phyloP scores from a whole-genome alignment of 2,888 invertebrate genomes.

The Lithophane leautieri region DNA sequence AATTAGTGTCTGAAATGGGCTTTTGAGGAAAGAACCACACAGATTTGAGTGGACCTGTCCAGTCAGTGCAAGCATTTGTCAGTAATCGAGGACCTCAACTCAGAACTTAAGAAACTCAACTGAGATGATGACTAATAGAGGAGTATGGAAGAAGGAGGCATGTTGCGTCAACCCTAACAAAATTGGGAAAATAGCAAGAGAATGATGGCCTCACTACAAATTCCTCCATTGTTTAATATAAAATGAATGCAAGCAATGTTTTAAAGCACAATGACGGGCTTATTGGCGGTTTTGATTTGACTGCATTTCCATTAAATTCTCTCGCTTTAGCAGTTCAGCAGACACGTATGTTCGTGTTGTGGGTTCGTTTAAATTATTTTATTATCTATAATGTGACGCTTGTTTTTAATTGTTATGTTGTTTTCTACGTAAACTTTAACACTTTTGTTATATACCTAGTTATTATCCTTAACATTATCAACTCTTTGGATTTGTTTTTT shows the following conservation, averaged over 20 bases:
- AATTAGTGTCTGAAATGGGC: too few species aligned
- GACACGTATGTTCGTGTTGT: conserved; percentile 10
- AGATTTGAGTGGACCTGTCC: too few species aligned
- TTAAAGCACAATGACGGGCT: conserved; percentile 16
- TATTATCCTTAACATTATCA: background rate
- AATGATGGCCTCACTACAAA: background rate
- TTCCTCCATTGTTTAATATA: background rate
- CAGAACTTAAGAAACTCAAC: too few species aligned
- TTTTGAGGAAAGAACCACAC: too few species aligned
- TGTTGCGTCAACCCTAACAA: background rate
- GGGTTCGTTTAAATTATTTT: conserved; percentile 31
- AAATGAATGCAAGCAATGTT: conserved; percentile 4
- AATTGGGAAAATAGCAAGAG: background rate
- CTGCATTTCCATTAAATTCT: conserved; percentile 39
- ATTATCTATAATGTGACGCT: background rate
- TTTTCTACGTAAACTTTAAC: background rate
- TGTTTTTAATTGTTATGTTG: conserved; percentile 12
- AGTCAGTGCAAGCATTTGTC: too few species aligned
- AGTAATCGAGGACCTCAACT: too few species aligned
- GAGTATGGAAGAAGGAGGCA: background rate
- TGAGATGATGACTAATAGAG: background rate
- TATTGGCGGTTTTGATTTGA: conserved; percentile 44
- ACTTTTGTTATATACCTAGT: background rate
- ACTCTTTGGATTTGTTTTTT: background rate
- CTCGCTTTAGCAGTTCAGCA: conserved; percentile 22